Evolutionary conservation across 1,140 invertebrate species (phyloP).

Genomic region (Pogonomyrmex barbatus): DNA sequence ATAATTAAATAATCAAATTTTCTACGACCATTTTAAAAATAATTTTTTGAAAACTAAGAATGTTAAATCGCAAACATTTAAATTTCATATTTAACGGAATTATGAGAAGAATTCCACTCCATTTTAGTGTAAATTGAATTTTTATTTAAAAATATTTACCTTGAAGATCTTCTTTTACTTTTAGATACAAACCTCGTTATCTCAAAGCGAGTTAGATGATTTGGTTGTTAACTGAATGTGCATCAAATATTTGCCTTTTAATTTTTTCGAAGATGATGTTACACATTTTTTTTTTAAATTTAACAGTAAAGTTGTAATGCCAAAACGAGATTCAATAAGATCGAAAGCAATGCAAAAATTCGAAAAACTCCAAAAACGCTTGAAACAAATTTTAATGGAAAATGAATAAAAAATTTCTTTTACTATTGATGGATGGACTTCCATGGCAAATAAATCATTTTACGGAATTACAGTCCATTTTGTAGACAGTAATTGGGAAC

Average conservation of each 20-base stretch:
- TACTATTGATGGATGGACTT: slow-evolving; percentile 57
- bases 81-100: not conserved
- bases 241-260: slow-evolving; percentile 41
- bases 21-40: too few species aligned
- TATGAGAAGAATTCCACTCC: not conserved
- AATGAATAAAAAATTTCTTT: slow-evolving; percentile 56
- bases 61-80: not conserved
- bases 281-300: slow-evolving; percentile 9
- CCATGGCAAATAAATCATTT: slow-evolving; percentile 32
- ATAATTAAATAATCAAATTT: too few species aligned
- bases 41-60: too few species aligned
- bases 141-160: not conserved
- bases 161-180: too few species aligned
- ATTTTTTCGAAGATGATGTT: slow-evolving; percentile 53
- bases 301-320: slow-evolving; percentile 4
- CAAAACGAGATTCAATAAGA: slow-evolving; percentile 6
- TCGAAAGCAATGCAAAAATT: slow-evolving; percentile 6
- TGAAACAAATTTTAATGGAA: slow-evolving; percentile 40
- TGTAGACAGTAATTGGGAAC: slow-evolving; percentile 41
- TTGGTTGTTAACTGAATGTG: slow-evolving; percentile 39
- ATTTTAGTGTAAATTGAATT: slow-evolving; percentile 13
- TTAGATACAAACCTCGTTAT: not conserved
- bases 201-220: slow-evolving; percentile 23
- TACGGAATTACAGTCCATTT: slow-evolving; percentile 56
- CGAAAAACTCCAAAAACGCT: slow-evolving; percentile 5